Percentiles rank a stretch among this genome's conserved stretches.
phyloP scores from a whole-genome alignment of 1,140 invertebrate species.

The Euura saliciscinereae region DNA sequence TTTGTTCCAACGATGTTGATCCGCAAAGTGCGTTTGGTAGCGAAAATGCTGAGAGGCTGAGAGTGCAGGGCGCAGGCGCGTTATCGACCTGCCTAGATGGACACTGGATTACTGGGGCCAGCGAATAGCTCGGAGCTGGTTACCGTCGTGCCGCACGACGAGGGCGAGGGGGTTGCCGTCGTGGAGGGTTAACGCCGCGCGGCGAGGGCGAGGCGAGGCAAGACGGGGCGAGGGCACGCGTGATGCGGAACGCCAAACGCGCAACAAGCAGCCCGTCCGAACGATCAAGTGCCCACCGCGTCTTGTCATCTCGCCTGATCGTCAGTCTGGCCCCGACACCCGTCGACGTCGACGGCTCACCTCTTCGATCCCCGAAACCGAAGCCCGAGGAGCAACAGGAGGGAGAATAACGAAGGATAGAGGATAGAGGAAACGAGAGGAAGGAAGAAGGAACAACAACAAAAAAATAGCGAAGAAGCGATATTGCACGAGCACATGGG shows the following conservation, averaged over 20 bases:
- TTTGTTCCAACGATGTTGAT: too few relatives aligned
- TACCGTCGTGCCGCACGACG: too few relatives aligned
- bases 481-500: too few relatives aligned
- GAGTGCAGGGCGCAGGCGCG: slow-evolving; percentile 11
- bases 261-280: neutral
- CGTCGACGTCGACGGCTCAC: neutral
- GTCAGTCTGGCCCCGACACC: neutral
- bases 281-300: neutral
- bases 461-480: too few relatives aligned
- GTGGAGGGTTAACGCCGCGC: too few relatives aligned
- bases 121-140: neutral
- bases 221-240: neutral
- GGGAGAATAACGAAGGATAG: too few relatives aligned
- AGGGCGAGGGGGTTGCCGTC: too few relatives aligned
- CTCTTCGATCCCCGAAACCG: neutral
- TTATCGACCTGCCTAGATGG: slow-evolving; percentile 13
- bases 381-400: too few relatives aligned
- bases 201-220: neutral
- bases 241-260: neutral
- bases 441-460: too few relatives aligned
- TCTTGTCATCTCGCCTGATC: neutral
- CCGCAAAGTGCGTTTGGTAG: too few relatives aligned
- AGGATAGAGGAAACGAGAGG: too few relatives aligned
- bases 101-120: slow-evolving; percentile 4
- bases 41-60: too few relatives aligned